These are phyloP conservation scores for Syngnathus typhle DNA, from an alignment of 2,113 vertebrate genomes.

Conservation along the genomic window DNA sequence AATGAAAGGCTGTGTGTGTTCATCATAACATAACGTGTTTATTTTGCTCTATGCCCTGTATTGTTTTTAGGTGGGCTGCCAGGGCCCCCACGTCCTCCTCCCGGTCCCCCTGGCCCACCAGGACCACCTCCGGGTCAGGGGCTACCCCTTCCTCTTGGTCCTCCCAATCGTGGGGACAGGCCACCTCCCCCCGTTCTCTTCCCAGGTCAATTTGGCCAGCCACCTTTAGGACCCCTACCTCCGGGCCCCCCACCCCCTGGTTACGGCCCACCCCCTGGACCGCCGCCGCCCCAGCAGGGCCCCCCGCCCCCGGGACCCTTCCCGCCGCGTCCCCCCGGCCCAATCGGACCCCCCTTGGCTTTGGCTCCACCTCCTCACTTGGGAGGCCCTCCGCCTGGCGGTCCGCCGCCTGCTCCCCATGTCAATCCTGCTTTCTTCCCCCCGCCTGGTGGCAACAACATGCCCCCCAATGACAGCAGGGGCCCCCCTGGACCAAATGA, in stretches of 20 bases:
- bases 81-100: slow-evolving; percentile 89
- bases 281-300: slow-evolving; percentile 91
- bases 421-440: slow-evolving; percentile 99
- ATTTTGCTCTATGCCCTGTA: slow-evolving; percentile 7
- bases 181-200: slow-evolving; percentile 95
- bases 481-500: slow-evolving; percentile 89
- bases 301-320: slow-evolving; percentile 92
- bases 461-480: slow-evolving; percentile 88
- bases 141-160: slow-evolving; percentile 86
- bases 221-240: slow-evolving; percentile 88
- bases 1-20: not conserved
- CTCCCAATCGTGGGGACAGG: slow-evolving; percentile 92
- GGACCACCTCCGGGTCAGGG: slow-evolving; percentile 94
- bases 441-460: slow-evolving; percentile 88
- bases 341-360: slow-evolving; percentile 89
- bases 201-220: slow-evolving; percentile 95
- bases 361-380: slow-evolving; percentile 94
- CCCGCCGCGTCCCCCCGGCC: slow-evolving; percentile 89
- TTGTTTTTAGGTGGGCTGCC: slow-evolving; percentile 79
- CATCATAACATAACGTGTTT: not conserved
- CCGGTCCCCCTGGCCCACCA: slow-evolving; percentile 89
- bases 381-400: slow-evolving; percentile 92
- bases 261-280: slow-evolving; percentile 91
- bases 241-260: slow-evolving; percentile 96
- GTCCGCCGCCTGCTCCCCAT: slow-evolving; percentile 92